Conservation (phyloP, 2,888 invertebrate species). For the Cheilosia vernalis region DNA sequence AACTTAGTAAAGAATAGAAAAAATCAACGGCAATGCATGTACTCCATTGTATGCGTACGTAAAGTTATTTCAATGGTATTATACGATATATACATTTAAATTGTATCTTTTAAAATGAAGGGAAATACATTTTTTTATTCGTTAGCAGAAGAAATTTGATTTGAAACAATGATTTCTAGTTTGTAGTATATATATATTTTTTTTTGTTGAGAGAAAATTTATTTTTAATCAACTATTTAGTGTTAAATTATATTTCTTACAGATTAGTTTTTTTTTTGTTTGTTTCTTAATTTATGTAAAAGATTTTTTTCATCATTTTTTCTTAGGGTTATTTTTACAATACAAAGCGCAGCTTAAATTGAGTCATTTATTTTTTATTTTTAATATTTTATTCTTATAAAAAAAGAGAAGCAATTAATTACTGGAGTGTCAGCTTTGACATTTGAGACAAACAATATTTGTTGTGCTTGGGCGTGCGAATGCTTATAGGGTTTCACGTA, state of each 20-base stretch:
- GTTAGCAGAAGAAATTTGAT: conserved; percentile 25
- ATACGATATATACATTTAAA: conserved; percentile 32
- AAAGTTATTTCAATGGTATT: conserved; percentile 72
- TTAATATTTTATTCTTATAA: conserved; percentile 44
- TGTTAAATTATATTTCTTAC: conserved; percentile 23
- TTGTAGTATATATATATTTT: too few relatives aligned
- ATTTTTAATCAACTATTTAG: conserved; percentile 34
- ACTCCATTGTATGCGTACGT: conserved; percentile 48
- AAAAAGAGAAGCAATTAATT: conserved; percentile 27
- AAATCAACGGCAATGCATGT: conserved; percentile 15
- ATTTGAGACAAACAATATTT: conserved; percentile 56
- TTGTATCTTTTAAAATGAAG: conserved; percentile 37
- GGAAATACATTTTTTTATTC: conserved; percentile 23
- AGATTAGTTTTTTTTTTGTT: conserved; percentile 34
- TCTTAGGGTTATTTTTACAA: conserved; percentile 47
- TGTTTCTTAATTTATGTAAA: conserved; percentile 60
- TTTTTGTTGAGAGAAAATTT: too few relatives aligned
- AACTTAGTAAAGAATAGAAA: conserved; percentile 13
- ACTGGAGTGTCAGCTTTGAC: conserved; percentile 35
- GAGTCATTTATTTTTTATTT: conserved; percentile 65
- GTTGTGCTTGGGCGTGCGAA: conserved; percentile 32
- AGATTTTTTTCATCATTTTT: conserved; percentile 36
- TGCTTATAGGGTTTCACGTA: not conserved
- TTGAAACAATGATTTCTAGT: conserved; percentile 21
- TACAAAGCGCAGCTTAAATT: conserved; percentile 68